Evolutionary conservation across 2,113 vertebrate species (phyloP).

Genomic region (Corynorhinus townsendii): DNA sequence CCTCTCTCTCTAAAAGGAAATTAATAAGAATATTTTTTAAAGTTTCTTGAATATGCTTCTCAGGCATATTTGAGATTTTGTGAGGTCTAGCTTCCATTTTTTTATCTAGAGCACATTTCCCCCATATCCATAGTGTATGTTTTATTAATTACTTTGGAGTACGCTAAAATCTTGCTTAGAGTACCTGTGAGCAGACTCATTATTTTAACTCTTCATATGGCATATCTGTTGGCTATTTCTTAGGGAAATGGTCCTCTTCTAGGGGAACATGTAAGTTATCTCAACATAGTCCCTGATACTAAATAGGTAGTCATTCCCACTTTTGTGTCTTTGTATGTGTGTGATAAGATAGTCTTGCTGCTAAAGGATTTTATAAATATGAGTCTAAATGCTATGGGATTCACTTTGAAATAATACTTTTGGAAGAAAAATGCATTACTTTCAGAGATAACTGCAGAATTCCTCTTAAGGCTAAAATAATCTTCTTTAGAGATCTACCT

Average conservation of each 20-base stretch:
- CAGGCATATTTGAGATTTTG: not conserved
- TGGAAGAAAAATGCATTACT: not conserved
- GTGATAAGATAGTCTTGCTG: not conserved
- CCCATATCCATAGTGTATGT: not conserved
- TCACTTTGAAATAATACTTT: not conserved
- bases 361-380: not conserved
- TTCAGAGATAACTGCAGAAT: not conserved
- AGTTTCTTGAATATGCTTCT: not conserved
- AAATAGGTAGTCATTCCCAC: not conserved
- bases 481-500: not conserved
- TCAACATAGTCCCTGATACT: not conserved
- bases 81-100: not conserved
- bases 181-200: not conserved
- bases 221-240: not conserved
- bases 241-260: not conserved
- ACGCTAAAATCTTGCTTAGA: not conserved
- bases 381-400: not conserved
- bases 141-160: not conserved
- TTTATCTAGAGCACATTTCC: not conserved
- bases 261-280: not conserved
- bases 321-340: not conserved
- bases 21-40: not conserved
- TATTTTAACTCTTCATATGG: not conserved
- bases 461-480: not conserved
- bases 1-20: not conserved